Conservation (phyloP, 2,113 vertebrate species). For the Barnardius zonarius region DNA sequence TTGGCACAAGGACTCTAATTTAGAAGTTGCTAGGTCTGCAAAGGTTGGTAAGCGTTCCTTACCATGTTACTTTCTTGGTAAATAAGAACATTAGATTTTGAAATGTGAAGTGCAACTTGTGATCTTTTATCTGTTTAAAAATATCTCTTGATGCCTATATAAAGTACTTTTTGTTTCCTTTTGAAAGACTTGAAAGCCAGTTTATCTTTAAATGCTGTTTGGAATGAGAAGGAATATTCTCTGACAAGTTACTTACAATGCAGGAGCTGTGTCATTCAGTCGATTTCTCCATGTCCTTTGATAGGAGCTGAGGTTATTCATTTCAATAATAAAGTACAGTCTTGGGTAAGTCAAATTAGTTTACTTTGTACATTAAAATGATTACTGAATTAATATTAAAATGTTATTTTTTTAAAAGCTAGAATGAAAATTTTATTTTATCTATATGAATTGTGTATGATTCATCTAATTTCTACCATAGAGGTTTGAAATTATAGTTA, state of each 20-base stretch:
- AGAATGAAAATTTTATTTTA: background rate
- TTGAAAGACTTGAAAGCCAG: slow-evolving; percentile 53
- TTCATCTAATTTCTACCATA: background rate
- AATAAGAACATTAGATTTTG: background rate
- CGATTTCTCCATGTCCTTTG: slow-evolving; percentile 42
- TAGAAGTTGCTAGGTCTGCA: background rate
- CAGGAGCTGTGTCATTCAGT: slow-evolving; percentile 67
- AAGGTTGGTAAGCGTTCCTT: background rate
- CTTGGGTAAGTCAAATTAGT: slow-evolving; percentile 53
- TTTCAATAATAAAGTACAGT: slow-evolving; percentile 8
- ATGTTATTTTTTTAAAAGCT: background rate
- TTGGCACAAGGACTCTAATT: background rate
- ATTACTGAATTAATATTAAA: background rate
- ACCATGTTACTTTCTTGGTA: background rate
- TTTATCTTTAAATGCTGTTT: slow-evolving; percentile 73
- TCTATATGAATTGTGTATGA: background rate
- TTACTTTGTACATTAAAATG: background rate
- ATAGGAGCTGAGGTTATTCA: slow-evolving; percentile 59
- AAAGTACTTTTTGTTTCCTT: slow-evolving; percentile 45
- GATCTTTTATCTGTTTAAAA: background rate
- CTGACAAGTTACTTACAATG: slow-evolving; percentile 75
- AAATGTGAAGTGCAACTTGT: background rate
- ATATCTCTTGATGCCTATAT: background rate
- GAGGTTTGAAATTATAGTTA: background rate
- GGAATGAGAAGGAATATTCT: slow-evolving; percentile 73